Evolutionary conservation across 1,140 invertebrate genomes (phyloP), one percentile per base, ranked within the genome.

Genomic region (Cotesia glomerata): DNA sequence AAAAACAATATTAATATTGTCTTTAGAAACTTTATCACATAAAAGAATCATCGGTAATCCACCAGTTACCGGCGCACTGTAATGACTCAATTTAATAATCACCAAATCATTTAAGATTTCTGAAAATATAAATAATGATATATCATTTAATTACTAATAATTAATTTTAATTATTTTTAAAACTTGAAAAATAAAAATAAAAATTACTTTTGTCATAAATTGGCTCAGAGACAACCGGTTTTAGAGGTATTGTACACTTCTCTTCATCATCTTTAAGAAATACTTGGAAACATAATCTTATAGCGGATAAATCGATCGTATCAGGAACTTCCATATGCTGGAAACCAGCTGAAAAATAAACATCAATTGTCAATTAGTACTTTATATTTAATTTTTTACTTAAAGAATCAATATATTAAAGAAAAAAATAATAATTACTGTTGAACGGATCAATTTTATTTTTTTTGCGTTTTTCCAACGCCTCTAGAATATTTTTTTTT

Each of bases 211-310:
- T 97, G 84, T 98, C 96, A 88, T 92, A 96, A 75, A 98, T 97
- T 13, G 93, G 89, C 71, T 97, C 93, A 0, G 95, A 96, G 5
- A 95, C 94, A 8, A 96, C 91, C 0, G 96, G 93, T 61, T 88
- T 86, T n/a, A 97, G 84, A 7, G 93, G 91, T 56, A 92, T 88
- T 11, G 91, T 94, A 79, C 94, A 95, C 81, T 92, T 92, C 36
- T 92, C 93, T 61, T 91, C 88, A 63, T 91, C 89, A 51, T 91
- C 92, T 83, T 93, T 90, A 52, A 97, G 85, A 83, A 97, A 97
- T 56, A 95, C 95, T 92, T 97, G 95, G 88, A 97, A 97, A 87
- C 95, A 97, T n/a, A 97, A 89, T 69, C 95, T 87, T n/a, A 98
- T 94, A n/a, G 93, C 91, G 85, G 96, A 97, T 75, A 98, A 86